Percentiles rank a stretch among this genome's conserved stretches.
Evolutionary conservation across 1,140 invertebrate genomes (phyloP).

Genomic region (Ylistrum balloti): DNA sequence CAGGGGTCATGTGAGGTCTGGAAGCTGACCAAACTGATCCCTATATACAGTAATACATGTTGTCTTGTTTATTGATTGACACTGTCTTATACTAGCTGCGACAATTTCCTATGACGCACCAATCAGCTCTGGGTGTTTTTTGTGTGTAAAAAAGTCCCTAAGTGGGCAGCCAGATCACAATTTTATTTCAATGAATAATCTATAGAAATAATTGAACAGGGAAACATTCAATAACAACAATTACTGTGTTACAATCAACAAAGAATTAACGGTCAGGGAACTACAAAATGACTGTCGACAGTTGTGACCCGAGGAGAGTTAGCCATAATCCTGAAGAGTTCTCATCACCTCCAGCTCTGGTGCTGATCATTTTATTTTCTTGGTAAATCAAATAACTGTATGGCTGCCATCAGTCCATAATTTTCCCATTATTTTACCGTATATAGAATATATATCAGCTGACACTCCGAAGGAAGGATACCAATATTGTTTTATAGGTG

Average conservation of each 20-base stretch:
- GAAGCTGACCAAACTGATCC: no score
- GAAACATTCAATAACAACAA: not conserved
- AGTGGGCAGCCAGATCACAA: not conserved
- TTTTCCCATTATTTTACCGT: constrained; percentile 14
- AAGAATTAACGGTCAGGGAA: not conserved
- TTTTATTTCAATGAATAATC: constrained; percentile 6
- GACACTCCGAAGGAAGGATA: not conserved
- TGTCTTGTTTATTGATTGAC: no score
- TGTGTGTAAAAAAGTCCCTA: constrained; percentile 28
- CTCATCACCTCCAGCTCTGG: not conserved
- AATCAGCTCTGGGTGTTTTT: not conserved
- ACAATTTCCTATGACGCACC: no score
- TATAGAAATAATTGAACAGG: not conserved
- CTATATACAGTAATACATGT: no score
- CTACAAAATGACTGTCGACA: no score
- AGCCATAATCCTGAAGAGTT: not conserved
- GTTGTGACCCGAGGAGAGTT: not conserved
- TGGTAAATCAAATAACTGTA: constrained; percentile 14
- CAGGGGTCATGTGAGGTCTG: no score
- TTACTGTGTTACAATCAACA: not conserved
- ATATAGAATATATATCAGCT: not conserved
- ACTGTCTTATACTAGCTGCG: no score
- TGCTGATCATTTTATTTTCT: not conserved
- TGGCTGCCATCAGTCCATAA: constrained; percentile 32
- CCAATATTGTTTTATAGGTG: not conserved